phyloP scores from a whole-genome alignment of 1,140 invertebrate species.

The Euwallacea similis region DNA sequence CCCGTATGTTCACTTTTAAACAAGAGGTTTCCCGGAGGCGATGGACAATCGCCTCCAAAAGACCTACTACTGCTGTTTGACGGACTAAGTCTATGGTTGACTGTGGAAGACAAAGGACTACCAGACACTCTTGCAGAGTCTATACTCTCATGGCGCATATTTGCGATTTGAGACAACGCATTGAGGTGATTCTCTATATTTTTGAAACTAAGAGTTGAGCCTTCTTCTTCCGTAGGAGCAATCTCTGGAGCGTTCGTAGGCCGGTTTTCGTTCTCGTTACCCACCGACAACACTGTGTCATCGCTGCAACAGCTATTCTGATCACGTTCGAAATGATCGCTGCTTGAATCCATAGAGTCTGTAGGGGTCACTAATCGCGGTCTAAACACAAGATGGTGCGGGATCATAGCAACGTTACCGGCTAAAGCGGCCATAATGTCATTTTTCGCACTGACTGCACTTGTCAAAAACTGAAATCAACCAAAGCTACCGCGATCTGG shows the following conservation, averaged over 20 bases:
- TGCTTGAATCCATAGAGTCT: slow-evolving; percentile 52
- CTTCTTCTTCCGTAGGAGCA: slow-evolving; percentile 29
- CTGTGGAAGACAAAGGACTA: slow-evolving; percentile 38
- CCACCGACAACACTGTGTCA: slow-evolving; percentile 67
- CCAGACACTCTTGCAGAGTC: slow-evolving; percentile 37
- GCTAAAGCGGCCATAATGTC: slow-evolving; percentile 50
- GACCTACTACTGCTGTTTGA: slow-evolving; percentile 33
- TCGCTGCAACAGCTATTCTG: slow-evolving; percentile 65
- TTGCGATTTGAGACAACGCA: slow-evolving; percentile 61
- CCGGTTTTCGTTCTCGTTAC: slow-evolving; percentile 60
- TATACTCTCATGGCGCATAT: slow-evolving; percentile 43
- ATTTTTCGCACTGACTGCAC: slow-evolving; percentile 28
- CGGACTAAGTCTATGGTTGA: slow-evolving; percentile 45
- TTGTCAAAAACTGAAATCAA: slow-evolving; percentile 13
- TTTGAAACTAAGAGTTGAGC: slow-evolving; percentile 57
- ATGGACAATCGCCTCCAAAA: slow-evolving; percentile 28
- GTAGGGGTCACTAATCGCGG: slow-evolving; percentile 46
- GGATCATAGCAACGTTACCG: slow-evolving; percentile 41
- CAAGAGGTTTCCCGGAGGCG: slow-evolving; percentile 36
- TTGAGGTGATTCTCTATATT: slow-evolving; percentile 64
- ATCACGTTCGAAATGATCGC: slow-evolving; percentile 48
- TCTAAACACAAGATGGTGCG: slow-evolving; percentile 42
- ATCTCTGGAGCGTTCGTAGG: slow-evolving; percentile 41
- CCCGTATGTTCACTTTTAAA: slow-evolving; percentile 36
- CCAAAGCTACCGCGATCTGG: slow-evolving; percentile 15